These are phyloP conservation scores for Tricholaema leucomelas DNA, from an alignment of 2,113 vertebrate species.

Conservation along the genomic window DNA sequence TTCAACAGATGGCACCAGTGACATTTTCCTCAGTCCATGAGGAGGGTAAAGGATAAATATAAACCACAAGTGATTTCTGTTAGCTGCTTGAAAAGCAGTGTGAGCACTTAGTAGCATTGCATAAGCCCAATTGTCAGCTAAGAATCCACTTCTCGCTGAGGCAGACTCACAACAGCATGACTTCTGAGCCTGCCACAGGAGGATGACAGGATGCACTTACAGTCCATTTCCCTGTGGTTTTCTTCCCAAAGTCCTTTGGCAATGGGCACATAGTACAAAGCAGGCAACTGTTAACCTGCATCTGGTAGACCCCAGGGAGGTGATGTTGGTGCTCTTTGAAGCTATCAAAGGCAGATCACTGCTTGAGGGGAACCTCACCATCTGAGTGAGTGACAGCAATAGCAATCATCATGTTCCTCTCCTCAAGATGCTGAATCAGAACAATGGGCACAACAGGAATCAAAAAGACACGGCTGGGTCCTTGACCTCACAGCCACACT, in stretches of 20 bases:
- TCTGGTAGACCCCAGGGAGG: constrained; percentile 38
- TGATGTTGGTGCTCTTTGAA: constrained; percentile 33
- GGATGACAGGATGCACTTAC: neutral
- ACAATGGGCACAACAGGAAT: neutral
- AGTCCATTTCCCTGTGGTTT: constrained; percentile 49
- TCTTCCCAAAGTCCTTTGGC: neutral
- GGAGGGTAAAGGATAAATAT: neutral
- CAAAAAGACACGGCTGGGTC: neutral
- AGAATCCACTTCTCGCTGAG: constrained; percentile 17
- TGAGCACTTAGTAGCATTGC: neutral
- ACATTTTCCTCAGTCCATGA: neutral
- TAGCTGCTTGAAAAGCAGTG: neutral
- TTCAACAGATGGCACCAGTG: neutral
- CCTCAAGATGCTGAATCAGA: constrained; percentile 15
- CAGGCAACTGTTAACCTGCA: neutral
- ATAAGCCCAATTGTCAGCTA: constrained; percentile 5
- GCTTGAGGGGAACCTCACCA: rapidly evolving
- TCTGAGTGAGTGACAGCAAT: neutral
- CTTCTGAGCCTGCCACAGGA: neutral
- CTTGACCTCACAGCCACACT: neutral
- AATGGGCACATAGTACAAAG: neutral
- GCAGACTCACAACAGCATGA: neutral
- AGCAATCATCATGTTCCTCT: neutral
- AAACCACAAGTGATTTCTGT: constrained; percentile 20
- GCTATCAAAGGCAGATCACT: neutral